A percentile compares a stretch with the other conserved stretches of the same genome.
These are phyloP conservation scores for Syngnathoides biaculeatus DNA, from an alignment of 2,113 vertebrate species.

Conservation along the genomic window DNA sequence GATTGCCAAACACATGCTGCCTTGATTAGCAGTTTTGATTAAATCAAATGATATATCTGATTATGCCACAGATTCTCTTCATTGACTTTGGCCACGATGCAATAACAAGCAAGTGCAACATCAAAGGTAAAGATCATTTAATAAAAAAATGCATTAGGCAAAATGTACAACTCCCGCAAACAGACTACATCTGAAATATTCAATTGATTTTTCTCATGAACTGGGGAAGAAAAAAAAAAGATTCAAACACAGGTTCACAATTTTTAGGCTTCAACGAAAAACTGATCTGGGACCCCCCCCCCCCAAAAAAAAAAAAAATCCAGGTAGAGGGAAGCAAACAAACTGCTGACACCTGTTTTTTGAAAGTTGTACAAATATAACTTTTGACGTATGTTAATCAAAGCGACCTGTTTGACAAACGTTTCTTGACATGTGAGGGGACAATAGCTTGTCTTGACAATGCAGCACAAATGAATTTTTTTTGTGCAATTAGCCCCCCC, in stretches of 20 bases:
- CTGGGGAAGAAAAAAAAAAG: slow-evolving; percentile 71
- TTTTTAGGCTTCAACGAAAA: slow-evolving; percentile 44
- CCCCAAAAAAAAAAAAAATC: too few species aligned
- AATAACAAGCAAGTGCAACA: neutral
- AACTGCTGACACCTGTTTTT: neutral
- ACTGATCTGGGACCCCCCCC: slow-evolving; percentile 7
- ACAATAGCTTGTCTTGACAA: neutral
- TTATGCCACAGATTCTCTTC: neutral
- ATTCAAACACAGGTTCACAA: slow-evolving; percentile 68
- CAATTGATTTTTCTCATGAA: slow-evolving; percentile 53
- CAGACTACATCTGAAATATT: slow-evolving; percentile 56
- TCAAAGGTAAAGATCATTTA: slow-evolving; percentile 40
- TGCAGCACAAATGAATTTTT: neutral
- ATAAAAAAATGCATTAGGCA: slow-evolving; percentile 79
- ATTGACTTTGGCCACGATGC: neutral
- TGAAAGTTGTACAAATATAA: neutral
- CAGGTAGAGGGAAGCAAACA: neutral
- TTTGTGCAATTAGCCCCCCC: neutral
- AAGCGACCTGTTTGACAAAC: neutral
- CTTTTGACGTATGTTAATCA: neutral
- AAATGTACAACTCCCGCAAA: slow-evolving; percentile 78
- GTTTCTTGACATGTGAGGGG: neutral
- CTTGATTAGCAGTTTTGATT: slow-evolving; percentile 51
- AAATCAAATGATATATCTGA: slow-evolving; percentile 35
- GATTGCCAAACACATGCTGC: slow-evolving; percentile 39